phyloP scores from a whole-genome alignment of 2,113 vertebrate species.

The Poecilia latipinna region DNA sequence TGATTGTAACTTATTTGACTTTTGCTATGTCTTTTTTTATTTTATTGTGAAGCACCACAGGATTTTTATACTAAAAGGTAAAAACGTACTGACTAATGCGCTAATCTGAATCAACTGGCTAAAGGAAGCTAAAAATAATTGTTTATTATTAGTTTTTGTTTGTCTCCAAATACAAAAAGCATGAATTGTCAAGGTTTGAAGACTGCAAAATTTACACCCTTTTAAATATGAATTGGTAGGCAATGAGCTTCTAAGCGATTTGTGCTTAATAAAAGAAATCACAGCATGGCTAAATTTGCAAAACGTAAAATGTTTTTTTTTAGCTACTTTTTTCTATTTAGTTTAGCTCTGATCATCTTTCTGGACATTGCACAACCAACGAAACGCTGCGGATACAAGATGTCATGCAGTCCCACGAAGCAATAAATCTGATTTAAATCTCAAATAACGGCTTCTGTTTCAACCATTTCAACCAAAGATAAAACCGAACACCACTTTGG shows the following conservation, averaged over 20 bases:
- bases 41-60: background rate
- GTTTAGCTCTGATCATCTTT: background rate
- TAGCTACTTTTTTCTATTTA: background rate
- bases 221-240: too few relatives aligned
- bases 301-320: background rate
- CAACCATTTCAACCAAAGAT: conserved; percentile 1
- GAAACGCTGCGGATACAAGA: background rate
- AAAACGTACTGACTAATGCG: background rate
- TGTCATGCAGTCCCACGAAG: background rate
- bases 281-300: too few relatives aligned
- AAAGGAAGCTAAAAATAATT: too few relatives aligned
- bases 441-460: background rate
- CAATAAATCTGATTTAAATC: conserved; percentile 4
- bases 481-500: background rate
- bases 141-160: too few relatives aligned
- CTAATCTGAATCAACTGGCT: too few relatives aligned
- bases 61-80: background rate
- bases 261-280: too few relatives aligned
- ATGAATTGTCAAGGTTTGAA: background rate
- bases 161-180: background rate
- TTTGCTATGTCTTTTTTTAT: background rate
- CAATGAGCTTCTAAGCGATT: too few relatives aligned
- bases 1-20: background rate
- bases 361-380: background rate
- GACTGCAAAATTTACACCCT: too few relatives aligned